Base-by-base conservation (phyloP, 2,797 vertebrate genomes). In the Thalassophryne amazonica region DNA sequence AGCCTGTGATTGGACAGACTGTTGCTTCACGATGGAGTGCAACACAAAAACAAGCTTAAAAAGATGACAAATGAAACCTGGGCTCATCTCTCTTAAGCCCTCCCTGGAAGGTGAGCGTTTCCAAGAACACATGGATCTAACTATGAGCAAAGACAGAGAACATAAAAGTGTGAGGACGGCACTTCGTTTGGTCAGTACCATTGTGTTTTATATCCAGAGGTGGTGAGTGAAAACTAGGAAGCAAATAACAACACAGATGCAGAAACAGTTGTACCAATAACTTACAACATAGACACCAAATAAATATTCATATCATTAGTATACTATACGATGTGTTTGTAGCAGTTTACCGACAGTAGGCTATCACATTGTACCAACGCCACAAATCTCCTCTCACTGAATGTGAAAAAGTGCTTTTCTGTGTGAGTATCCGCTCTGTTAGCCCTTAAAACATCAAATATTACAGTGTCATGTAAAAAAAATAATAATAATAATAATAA, bases 271-370 rank as follows among this genome's bases (percentile, higher is more conserved):
- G 76, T 52, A 75, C 86, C 80, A 90, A 92, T 92, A 92, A 92
- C 67, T 92, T 91, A 91, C 84, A 83, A 78, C 57, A 81, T 69
- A 81, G 68, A 68, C 73, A 86, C 67, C 82, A 91, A 91, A 91
- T 91, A 91, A 90, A 92, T 92, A 92, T 81, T 84, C 63, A 82
- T 86, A 77, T 81, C 71, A 84, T 86, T 87, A 89, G 85, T 86
- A 80, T 66, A 75, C 91, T 81, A 77, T 86, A 88, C 80, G 88
- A 82, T 76, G 81, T 85, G 80, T 69, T 78, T 81, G 41, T 84
- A 60, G 59, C 58, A 78, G 68, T 83, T 80, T 84, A 78, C 66
- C 76, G 57, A 78, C 83, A 90, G 82, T 86, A 86, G 82, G 83
- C 73, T 76, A 85, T 86, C 85, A 86, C 86, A 84, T 78, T 71